Evolutionary conservation across 2,888 invertebrate species (phyloP).

Genomic region (Andrena flavipes): DNA sequence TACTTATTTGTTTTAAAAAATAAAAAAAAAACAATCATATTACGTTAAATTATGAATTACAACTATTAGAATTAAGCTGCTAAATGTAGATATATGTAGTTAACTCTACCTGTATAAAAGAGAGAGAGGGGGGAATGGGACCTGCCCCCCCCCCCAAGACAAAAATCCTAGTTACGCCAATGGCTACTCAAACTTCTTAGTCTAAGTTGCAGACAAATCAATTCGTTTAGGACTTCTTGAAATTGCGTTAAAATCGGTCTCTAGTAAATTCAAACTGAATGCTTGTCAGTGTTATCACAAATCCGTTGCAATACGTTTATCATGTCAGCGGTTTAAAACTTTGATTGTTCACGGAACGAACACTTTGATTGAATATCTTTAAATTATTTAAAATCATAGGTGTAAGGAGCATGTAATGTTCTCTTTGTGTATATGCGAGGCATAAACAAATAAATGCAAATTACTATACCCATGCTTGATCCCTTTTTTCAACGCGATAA

Average conservation of each 20-base stretch:
- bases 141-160: too few species aligned
- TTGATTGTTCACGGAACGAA: neutral
- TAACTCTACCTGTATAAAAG: too few species aligned
- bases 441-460: slow-evolving; percentile 27
- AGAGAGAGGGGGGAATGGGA: too few species aligned
- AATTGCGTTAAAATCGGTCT: neutral
- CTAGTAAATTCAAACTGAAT: neutral
- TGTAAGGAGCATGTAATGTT: slow-evolving; percentile 3
- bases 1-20: too few species aligned
- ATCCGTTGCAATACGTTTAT: neutral
- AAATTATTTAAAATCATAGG: slow-evolving; percentile 16
- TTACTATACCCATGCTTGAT: slow-evolving; percentile 3
- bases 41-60: too few species aligned
- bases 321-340: neutral
- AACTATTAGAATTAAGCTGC: too few species aligned
- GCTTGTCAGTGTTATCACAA: neutral
- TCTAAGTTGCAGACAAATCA: neutral
- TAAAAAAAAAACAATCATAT: too few species aligned
- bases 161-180: too few species aligned
- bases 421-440: neutral
- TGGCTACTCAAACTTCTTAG: too few species aligned
- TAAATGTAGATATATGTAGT: too few species aligned
- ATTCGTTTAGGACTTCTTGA: neutral
- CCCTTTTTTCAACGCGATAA: neutral
- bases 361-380: neutral